Evolutionary conservation across 2,888 invertebrate species (phyloP).

Genomic region (Ophion obscuratus): DNA sequence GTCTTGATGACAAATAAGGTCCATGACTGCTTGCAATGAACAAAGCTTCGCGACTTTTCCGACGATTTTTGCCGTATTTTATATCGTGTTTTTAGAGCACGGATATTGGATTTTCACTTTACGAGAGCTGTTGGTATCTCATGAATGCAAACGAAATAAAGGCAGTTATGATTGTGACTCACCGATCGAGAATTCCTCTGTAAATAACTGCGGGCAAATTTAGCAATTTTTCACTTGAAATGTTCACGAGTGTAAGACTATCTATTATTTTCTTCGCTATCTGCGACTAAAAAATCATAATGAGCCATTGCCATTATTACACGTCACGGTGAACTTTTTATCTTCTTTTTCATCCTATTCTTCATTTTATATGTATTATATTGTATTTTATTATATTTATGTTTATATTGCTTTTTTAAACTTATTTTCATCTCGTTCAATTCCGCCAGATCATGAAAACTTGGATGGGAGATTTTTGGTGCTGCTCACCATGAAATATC

Average conservation of each 20-base stretch:
- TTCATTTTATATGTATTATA: too few species aligned
- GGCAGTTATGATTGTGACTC: constrained; percentile 70
- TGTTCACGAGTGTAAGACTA: constrained; percentile 72
- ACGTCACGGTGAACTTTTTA: too few species aligned
- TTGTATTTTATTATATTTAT: too few species aligned
- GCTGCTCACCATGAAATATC: constrained; percentile 66
- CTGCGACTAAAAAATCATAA: not conserved
- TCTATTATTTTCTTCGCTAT: not conserved
- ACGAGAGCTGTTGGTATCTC: not conserved
- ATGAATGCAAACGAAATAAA: constrained; percentile 37
- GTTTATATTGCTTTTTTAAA: not conserved
- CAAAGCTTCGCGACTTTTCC: not conserved
- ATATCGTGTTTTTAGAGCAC: not conserved
- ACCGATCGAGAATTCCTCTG: constrained; percentile 71
- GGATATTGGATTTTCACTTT: not conserved
- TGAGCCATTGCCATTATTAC: not conserved
- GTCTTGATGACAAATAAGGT: not conserved
- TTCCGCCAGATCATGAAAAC: constrained; percentile 67
- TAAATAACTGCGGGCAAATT: constrained; percentile 75
- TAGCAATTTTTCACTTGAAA: constrained; percentile 70
- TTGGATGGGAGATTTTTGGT: constrained; percentile 69
- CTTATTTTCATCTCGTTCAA: constrained; percentile 50
- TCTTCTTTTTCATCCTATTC: not conserved
- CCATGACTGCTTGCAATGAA: not conserved
- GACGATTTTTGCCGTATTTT: not conserved